Evolutionary conservation across 2,797 vertebrate genomes (phyloP).

Genomic region (Siniperca undulata): DNA sequence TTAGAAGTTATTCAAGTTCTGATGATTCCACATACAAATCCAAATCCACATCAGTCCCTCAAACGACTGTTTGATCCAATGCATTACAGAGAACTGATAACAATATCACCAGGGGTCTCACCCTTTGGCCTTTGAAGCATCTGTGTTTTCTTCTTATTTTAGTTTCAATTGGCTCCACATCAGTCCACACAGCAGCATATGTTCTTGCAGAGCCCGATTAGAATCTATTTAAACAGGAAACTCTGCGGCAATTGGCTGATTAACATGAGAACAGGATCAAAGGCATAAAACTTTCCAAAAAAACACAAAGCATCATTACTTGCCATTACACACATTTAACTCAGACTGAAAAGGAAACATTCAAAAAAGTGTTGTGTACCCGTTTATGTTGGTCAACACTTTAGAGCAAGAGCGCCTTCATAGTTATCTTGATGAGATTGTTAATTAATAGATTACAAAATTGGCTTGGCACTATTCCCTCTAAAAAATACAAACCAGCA

Average conservation of each 20-base stretch:
- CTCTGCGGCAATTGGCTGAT: constrained; percentile 60
- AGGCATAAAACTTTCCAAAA: constrained; percentile 53
- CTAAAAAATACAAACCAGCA: neutral
- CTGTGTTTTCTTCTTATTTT: constrained; percentile 65
- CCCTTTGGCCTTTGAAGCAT: constrained; percentile 73
- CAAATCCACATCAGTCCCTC: constrained; percentile 16
- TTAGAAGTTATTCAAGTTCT: neutral
- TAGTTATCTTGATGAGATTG: neutral
- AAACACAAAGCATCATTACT: constrained; percentile 55
- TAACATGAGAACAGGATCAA: constrained; percentile 66
- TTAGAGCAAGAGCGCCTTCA: neutral
- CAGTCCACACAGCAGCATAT: constrained; percentile 61
- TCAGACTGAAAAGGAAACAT: constrained; percentile 13
- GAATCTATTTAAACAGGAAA: constrained; percentile 72
- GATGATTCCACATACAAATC: constrained; percentile 1
- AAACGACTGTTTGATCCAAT: constrained; percentile 50
- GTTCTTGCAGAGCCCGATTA: constrained; percentile 60
- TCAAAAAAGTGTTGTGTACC: neutral
- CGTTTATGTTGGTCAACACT: constrained; percentile 19
- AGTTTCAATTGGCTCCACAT: constrained; percentile 69
- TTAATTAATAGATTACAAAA: neutral
- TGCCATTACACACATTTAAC: constrained; percentile 26
- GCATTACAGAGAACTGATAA: constrained; percentile 59
- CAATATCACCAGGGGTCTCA: constrained; percentile 56
- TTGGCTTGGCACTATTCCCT: neutral